Percentiles rank a stretch among this genome's conserved stretches.
Evolutionary conservation across 2,113 vertebrate genomes (phyloP).

Genomic region (Rhynchopsitta pachyrhyncha): DNA sequence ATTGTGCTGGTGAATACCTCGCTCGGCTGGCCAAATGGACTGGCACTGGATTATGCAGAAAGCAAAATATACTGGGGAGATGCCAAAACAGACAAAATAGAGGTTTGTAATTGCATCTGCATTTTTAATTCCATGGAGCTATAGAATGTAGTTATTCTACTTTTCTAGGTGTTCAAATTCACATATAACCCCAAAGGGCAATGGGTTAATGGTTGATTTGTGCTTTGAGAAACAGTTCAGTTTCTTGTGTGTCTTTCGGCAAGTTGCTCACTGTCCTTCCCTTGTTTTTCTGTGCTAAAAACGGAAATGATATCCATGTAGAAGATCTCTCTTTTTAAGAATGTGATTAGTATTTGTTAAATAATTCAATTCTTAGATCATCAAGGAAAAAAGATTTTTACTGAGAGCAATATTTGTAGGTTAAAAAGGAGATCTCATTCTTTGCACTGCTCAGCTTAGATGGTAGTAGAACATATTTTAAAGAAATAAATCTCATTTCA

Average conservation of each 20-base stretch:
- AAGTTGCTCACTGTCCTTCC: not conserved
- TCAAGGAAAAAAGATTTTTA: not conserved
- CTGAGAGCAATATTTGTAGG: not conserved
- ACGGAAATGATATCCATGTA: not conserved
- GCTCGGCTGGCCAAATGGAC: conserved; percentile 95
- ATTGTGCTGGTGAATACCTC: conserved; percentile 94
- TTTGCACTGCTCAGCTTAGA: not conserved
- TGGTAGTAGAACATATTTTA: not conserved
- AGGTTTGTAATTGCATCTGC: conserved; percentile 74
- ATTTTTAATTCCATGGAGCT: not conserved
- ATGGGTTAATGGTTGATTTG: not conserved
- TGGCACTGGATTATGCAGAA: conserved; percentile 91
- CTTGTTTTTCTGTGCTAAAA: not conserved
- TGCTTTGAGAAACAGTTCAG: not conserved
- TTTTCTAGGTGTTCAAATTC: not conserved
- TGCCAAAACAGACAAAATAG: conserved; percentile 94
- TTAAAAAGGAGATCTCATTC: not conserved
- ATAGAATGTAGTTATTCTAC: not conserved
- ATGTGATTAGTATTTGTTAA: not conserved
- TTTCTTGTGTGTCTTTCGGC: not conserved
- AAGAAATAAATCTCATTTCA: not conserved
- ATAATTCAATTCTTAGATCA: not conserved
- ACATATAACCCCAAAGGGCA: not conserved
- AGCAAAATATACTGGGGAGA: conserved; percentile 96
- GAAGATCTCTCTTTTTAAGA: not conserved